Percentiles rank a stretch among this genome's conserved stretches.
phyloP scores from a whole-genome alignment of 2,797 vertebrate genomes.

The Chromobotia macracanthus region DNA sequence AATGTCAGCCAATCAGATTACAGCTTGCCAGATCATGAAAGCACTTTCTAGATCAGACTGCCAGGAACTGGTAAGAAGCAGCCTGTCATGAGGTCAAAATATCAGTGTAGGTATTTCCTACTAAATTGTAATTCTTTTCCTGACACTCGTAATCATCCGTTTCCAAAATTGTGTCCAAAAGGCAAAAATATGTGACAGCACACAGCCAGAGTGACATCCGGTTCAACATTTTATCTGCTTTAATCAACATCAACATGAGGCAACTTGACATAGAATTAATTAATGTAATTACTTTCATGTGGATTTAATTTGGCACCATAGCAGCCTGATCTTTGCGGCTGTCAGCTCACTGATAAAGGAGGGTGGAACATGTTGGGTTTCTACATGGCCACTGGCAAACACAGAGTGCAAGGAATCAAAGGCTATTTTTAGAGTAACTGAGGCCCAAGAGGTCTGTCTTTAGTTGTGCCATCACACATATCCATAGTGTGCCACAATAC shows the following conservation, averaged over 20 bases:
- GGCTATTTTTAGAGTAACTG: conserved; percentile 2
- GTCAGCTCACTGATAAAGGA: conserved; percentile 49
- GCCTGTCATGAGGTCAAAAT: not conserved
- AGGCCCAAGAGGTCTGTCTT: conserved; percentile 5
- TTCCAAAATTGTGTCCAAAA: conserved; percentile 31
- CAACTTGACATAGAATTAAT: conserved; percentile 62
- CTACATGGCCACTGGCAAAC: conserved; percentile 28
- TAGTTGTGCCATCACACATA: conserved; percentile 8
- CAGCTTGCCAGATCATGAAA: not conserved
- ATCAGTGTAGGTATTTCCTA: conserved; percentile 6
- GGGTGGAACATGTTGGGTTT: conserved; percentile 34
- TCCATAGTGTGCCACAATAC: too few relatives aligned
- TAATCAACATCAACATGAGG: conserved; percentile 60
- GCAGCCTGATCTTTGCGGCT: conserved; percentile 57
- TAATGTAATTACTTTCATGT: conserved; percentile 62
- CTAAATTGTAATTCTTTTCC: not conserved
- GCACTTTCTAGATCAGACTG: not conserved
- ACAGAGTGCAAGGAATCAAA: conserved; percentile 13
- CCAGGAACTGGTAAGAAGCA: not conserved
- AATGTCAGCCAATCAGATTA: not conserved
- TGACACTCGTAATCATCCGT: conserved; percentile 14
- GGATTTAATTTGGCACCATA: conserved; percentile 60
- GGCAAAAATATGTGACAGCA: conserved; percentile 24
- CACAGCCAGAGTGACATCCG: conserved; percentile 42
- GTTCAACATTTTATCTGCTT: conserved; percentile 49